These are phyloP conservation scores for Myotis daubentonii DNA, from an alignment of 2,797 vertebrate species.

Conservation along the genomic window DNA sequence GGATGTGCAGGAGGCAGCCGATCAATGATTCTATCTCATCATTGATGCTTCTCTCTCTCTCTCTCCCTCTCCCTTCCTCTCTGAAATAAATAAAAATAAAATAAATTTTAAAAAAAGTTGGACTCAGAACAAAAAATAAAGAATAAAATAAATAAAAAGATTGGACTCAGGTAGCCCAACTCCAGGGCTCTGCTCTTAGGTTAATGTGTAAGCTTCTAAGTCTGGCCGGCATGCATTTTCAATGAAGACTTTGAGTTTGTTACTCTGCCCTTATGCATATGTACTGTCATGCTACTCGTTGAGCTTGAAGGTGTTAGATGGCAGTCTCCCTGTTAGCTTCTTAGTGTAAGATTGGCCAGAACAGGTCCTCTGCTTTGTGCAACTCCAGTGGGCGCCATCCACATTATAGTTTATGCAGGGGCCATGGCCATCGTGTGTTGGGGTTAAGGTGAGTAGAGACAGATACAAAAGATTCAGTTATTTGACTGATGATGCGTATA, in stretches of 20 bases:
- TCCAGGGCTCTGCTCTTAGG: background rate
- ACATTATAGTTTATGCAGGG: background rate
- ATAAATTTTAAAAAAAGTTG: background rate
- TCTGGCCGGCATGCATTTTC: background rate
- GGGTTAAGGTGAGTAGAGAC: background rate
- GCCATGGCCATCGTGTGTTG: background rate
- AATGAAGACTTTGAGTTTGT: background rate
- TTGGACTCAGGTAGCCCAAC: background rate
- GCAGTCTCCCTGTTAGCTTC: background rate
- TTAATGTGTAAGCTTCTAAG: conserved; percentile 6
- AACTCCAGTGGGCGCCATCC: background rate
- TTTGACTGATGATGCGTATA: background rate
- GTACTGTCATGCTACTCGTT: background rate
- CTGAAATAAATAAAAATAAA: background rate
- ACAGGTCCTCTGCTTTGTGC: background rate
- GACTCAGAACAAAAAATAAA: background rate
- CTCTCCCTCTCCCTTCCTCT: background rate
- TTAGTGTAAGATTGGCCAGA: background rate
- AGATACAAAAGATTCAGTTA: background rate
- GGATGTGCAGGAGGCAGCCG: background rate
- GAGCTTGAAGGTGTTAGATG: background rate
- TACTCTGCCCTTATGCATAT: background rate
- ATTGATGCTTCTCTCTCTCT: background rate
- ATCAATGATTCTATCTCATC: background rate
- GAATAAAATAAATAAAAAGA: background rate